phyloP scores from a whole-genome alignment of 1,140 invertebrate species.

The Hydropsyche tenuis region DNA sequence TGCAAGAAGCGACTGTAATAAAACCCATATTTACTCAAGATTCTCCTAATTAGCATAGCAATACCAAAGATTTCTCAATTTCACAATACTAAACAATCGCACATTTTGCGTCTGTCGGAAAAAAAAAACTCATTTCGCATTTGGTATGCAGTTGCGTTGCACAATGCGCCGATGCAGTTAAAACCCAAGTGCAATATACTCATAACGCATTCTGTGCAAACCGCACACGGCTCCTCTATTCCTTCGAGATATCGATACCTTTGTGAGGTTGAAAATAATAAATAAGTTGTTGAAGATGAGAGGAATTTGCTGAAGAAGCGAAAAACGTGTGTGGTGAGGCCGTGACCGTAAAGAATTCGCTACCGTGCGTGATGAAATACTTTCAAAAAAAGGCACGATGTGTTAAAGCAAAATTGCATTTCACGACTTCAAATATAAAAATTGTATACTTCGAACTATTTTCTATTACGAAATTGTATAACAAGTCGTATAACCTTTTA shows the following conservation, averaged over 20 bases:
- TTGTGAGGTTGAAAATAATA: background rate
- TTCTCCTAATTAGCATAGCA: too few relatives aligned
- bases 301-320: background rate
- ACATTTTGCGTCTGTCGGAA: too few relatives aligned
- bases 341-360: background rate
- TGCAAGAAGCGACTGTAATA: too few relatives aligned
- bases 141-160: conserved; percentile 23
- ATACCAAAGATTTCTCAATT: too few relatives aligned
- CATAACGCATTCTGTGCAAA: conserved; percentile 28
- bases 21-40: too few relatives aligned
- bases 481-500: background rate
- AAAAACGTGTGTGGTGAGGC: too few relatives aligned
- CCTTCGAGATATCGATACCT: conserved; percentile 12
- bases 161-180: background rate
- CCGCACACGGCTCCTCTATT: background rate
- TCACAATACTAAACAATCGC: too few relatives aligned
- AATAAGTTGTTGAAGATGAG: background rate
- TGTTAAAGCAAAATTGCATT: too few relatives aligned
- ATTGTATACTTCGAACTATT: too few relatives aligned
- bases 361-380: background rate
- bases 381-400: too few relatives aligned
- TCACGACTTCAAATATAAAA: too few relatives aligned
- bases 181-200: conserved; percentile 30
- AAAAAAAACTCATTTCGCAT: conserved; percentile 35
- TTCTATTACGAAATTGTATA: too few relatives aligned